A percentile compares a stretch with the other conserved stretches of the same genome.
phyloP scores from a whole-genome alignment of 2,797 vertebrate genomes.

The Sebastes hubbsi region DNA sequence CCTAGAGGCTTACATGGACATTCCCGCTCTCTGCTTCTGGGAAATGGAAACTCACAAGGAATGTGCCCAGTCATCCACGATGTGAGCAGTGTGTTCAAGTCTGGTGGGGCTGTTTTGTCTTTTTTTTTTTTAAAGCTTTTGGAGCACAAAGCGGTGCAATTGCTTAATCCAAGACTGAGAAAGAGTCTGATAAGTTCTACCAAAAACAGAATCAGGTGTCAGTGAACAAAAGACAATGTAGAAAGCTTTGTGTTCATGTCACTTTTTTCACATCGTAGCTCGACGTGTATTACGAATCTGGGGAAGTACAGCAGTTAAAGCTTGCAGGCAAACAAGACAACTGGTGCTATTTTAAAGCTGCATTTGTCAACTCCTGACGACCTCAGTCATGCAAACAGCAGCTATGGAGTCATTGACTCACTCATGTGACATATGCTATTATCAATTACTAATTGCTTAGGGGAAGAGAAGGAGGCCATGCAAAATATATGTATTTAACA shows the following conservation, averaged over 20 bases:
- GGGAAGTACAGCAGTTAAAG: not conserved
- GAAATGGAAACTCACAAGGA: conserved; percentile 30
- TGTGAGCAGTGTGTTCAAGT: not conserved
- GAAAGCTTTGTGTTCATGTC: not conserved
- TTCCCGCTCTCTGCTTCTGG: conserved; percentile 19
- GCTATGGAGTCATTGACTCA: not conserved
- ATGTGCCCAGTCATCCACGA: conserved; percentile 41
- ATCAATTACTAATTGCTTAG: not conserved
- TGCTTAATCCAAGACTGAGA: not conserved
- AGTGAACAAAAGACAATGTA: not conserved
- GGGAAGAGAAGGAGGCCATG: not conserved
- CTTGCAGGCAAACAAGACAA: not conserved
- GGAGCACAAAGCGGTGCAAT: rapidly evolving
- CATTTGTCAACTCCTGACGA: not conserved
- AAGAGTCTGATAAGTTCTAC: not conserved
- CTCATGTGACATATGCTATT: not conserved
- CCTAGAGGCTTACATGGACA: not conserved
- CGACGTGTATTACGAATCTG: not conserved
- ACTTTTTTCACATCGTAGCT: not conserved
- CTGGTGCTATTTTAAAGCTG: not conserved
- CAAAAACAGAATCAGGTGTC: not conserved
- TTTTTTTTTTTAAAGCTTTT: not conserved
- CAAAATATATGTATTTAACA: not conserved
- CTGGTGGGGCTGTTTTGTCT: not conserved
- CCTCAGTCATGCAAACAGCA: not conserved